These are phyloP conservation scores for Dascyllus trimaculatus DNA, from an alignment of 2,113 vertebrate species.

Conservation along the genomic window DNA sequence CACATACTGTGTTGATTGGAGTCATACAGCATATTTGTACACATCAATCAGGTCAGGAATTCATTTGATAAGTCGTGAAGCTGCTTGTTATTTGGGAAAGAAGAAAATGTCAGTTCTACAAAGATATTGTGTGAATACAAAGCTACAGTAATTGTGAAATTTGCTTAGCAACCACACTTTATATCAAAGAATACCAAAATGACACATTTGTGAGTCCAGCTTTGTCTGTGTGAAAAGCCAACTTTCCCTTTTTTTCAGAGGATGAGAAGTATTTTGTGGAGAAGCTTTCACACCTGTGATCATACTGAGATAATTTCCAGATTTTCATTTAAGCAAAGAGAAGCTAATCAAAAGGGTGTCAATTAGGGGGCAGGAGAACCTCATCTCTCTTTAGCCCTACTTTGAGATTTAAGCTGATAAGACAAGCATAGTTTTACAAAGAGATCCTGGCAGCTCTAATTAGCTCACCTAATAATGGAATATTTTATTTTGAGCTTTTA, in stretches of 20 bases:
- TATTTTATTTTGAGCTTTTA: slow-evolving; percentile 1
- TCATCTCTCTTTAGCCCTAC: background rate
- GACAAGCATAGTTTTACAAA: background rate
- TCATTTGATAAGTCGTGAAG: background rate
- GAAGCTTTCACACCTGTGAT: slow-evolving; percentile 15
- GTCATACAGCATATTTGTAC: too few species aligned
- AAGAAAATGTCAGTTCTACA: background rate
- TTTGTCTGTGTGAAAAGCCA: background rate
- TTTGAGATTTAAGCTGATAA: slow-evolving; percentile 27
- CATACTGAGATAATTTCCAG: background rate
- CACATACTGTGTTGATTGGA: too few species aligned
- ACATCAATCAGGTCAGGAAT: background rate
- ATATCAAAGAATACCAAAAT: background rate
- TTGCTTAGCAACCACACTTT: background rate
- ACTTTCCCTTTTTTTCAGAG: background rate
- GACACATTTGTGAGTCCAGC: background rate
- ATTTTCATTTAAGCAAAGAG: slow-evolving; percentile 9
- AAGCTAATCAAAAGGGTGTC: slow-evolving; percentile 6
- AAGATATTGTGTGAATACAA: background rate
- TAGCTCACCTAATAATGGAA: background rate
- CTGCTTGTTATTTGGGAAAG: background rate
- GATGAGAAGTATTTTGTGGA: background rate
- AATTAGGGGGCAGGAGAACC: slow-evolving; percentile 1
- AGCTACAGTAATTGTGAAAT: background rate
- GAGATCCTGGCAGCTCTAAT: background rate